These are phyloP conservation scores for Morphnarchus princeps DNA, from an alignment of 2,113 vertebrate species.

Conservation along the genomic window DNA sequence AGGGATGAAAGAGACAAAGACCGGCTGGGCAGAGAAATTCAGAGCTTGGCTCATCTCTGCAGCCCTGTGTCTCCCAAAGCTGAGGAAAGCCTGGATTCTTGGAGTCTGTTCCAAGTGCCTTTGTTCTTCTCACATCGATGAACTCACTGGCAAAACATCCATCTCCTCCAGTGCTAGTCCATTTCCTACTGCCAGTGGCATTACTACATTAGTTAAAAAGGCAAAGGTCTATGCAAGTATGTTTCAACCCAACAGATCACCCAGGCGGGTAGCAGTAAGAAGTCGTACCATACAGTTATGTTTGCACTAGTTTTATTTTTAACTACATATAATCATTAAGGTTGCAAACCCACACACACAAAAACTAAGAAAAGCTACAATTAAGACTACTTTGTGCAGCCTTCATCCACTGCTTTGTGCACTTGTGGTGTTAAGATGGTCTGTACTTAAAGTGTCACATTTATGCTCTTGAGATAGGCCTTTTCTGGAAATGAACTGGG, in stretches of 20 bases:
- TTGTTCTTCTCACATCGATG: slow-evolving; percentile 16
- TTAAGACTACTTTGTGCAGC: neutral
- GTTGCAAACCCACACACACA: neutral
- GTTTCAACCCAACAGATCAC: neutral
- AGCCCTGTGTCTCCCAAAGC: neutral
- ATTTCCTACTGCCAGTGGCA: neutral
- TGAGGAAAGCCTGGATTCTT: slow-evolving; percentile 10
- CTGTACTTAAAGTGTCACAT: neutral
- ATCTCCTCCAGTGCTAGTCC: neutral
- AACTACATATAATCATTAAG: neutral
- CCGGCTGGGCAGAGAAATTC: neutral
- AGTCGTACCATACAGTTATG: neutral
- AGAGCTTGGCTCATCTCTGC: neutral
- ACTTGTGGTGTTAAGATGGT: neutral
- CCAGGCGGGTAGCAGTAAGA: neutral
- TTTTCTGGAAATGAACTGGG: neutral
- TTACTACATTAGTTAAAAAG: neutral
- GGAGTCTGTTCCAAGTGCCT: neutral
- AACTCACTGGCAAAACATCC: slow-evolving; percentile 52
- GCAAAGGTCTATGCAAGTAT: neutral
- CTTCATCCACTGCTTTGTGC: neutral
- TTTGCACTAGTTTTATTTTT: neutral
- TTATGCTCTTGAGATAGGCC: neutral
- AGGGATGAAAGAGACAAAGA: neutral
- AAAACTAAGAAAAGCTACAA: neutral